Percentiles rank a stretch among this genome's conserved stretches.
phyloP scores from a whole-genome alignment of 2,113 vertebrate species.

The Hippocampus mohnikei region DNA sequence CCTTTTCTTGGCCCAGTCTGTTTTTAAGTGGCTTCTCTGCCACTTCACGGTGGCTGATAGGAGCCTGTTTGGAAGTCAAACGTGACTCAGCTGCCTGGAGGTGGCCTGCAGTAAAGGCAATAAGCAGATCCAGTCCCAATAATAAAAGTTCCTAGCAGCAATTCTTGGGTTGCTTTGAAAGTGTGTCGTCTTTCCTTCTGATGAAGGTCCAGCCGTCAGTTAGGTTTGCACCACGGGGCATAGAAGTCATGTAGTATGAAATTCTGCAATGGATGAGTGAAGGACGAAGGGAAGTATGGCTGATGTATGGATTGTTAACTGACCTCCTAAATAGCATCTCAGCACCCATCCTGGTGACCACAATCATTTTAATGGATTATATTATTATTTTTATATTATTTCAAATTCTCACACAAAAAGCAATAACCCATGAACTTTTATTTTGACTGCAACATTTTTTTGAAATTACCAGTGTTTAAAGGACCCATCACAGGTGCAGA shows the following conservation, averaged over 20 bases:
- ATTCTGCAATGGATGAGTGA: slow-evolving; percentile 5
- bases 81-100: slow-evolving; percentile 31
- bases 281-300: background rate
- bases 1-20: slow-evolving; percentile 48
- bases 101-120: slow-evolving; percentile 33
- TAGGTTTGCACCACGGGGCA: slow-evolving; percentile 7
- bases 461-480: background rate
- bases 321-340: background rate
- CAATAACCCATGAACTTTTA: too few species aligned
- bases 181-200: background rate
- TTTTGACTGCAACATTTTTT: too few species aligned
- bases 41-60: slow-evolving; percentile 55
- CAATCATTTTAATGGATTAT: too few species aligned
- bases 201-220: background rate
- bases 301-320: slow-evolving; percentile 3
- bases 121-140: slow-evolving; percentile 35
- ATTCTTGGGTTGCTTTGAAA: slow-evolving; percentile 27
- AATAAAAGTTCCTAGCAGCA: slow-evolving; percentile 24
- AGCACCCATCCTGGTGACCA: background rate
- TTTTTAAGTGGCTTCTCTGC: slow-evolving; percentile 61
- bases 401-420: too few species aligned
- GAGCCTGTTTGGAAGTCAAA: slow-evolving; percentile 56
- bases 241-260: slow-evolving; percentile 2
- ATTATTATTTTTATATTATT: too few species aligned
- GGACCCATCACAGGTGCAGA: too few species aligned